Percentiles rank a stretch among this genome's conserved stretches.
Evolutionary conservation across 2,113 vertebrate genomes (phyloP).

Genomic region (Verasper variegatus): DNA sequence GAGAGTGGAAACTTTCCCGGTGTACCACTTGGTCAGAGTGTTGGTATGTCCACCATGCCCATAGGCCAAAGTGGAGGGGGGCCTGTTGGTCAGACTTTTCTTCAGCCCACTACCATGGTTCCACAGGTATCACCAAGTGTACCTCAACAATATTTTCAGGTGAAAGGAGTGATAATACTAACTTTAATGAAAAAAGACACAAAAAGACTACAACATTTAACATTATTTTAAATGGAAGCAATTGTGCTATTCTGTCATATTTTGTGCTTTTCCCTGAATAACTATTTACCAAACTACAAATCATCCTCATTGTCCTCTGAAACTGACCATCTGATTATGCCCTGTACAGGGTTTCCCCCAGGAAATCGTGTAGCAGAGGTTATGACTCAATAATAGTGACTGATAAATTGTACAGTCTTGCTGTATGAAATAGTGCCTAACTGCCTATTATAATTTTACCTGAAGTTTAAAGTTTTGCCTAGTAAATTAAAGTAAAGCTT

Average conservation of each 20-base stretch:
- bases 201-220: constrained; percentile 4
- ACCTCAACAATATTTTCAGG: constrained; percentile 82
- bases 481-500: background rate
- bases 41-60: constrained; percentile 71
- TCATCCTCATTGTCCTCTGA: constrained; percentile 48
- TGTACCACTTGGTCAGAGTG: constrained; percentile 79
- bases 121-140: constrained; percentile 81
- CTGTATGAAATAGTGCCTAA: background rate
- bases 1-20: constrained; percentile 74
- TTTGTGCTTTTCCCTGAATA: constrained; percentile 29
- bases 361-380: constrained; percentile 9
- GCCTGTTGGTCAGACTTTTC: constrained; percentile 76
- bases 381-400: background rate
- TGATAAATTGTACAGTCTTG: background rate
- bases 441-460: background rate
- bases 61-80: constrained; percentile 75
- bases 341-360: constrained; percentile 51
- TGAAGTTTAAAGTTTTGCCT: background rate
- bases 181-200: constrained; percentile 20
- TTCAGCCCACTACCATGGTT: constrained; percentile 78
- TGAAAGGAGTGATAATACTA: constrained; percentile 67
- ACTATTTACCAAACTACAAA: constrained; percentile 37
- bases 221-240: constrained; percentile 7
- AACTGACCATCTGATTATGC: constrained; percentile 24
- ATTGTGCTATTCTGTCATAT: background rate